Conservation (phyloP, 92 coral and sea anemone genomes). For the Diadumene lineata region DNA sequence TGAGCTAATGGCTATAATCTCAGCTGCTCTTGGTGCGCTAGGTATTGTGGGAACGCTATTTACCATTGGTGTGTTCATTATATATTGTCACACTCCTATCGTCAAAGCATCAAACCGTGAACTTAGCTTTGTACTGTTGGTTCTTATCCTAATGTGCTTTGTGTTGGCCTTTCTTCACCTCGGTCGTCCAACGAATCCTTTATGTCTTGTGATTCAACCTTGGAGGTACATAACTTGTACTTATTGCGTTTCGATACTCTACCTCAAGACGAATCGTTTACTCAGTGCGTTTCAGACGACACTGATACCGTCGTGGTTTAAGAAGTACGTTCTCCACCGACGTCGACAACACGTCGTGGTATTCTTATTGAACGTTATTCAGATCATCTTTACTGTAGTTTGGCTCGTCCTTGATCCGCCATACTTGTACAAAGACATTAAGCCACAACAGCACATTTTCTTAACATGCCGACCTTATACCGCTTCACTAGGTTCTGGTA, state of each 20-base stretch:
- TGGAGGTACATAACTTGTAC: conserved; percentile 69
- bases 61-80: conserved; percentile 38
- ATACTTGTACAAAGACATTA: conserved; percentile 39
- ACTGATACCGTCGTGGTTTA: conserved; percentile 54
- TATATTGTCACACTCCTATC: conserved; percentile 54
- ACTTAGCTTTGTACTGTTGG: conserved; percentile 59
- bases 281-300: conserved; percentile 70
- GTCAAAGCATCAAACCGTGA: conserved; percentile 79
- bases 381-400: conserved; percentile 36
- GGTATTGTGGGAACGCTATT: conserved; percentile 42
- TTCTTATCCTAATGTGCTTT: conserved; percentile 54
- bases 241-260: conserved; percentile 61
- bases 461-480: conserved; percentile 51
- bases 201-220: conserved; percentile 59
- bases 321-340: conserved; percentile 42
- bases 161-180: conserved; percentile 62
- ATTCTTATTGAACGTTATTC: conserved; percentile 24
- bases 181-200: conserved; percentile 43
- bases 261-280: conserved; percentile 68
- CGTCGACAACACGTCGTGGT: conserved; percentile 46
- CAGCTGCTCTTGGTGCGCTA: conserved; percentile 28
- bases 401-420: conserved; percentile 70
- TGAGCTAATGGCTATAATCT: conserved; percentile 36
- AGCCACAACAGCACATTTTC: conserved; percentile 33
- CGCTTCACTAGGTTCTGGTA: conserved; percentile 36